Evolutionary conservation across 1,140 invertebrate genomes (phyloP).

Genomic region (Pogonognathellus flavescens): DNA sequence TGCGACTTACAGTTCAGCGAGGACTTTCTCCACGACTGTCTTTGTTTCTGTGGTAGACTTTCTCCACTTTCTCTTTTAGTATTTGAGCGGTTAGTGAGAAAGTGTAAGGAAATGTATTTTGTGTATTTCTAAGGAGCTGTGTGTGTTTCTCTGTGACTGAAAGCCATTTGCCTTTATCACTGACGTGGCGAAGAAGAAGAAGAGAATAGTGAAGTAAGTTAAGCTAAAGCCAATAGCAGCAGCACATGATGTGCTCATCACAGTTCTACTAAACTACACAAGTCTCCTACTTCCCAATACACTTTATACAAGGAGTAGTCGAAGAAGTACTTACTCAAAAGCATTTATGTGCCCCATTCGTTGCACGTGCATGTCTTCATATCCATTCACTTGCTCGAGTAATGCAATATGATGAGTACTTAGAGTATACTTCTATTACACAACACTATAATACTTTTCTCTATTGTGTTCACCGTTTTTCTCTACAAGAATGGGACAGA

Average conservation of each 20-base stretch:
- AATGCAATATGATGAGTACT: slow-evolving; percentile 43
- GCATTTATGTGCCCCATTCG: slow-evolving; percentile 45
- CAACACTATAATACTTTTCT: neutral
- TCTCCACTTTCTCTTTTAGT: neutral
- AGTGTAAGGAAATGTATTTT: no score
- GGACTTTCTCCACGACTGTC: no score
- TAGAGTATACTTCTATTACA: neutral
- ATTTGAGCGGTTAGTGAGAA: no score
- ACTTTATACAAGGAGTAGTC: no score
- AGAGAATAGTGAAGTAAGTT: neutral
- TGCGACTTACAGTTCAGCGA: no score
- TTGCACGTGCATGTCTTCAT: slow-evolving; percentile 45
- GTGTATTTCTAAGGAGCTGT: no score
- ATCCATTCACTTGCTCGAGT: slow-evolving; percentile 10
- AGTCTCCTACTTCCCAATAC: no score
- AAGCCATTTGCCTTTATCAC: slow-evolving; percentile 5
- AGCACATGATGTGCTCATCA: no score
- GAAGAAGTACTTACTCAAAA: neutral
- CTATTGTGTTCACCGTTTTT: no score
- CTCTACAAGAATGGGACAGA: no score
- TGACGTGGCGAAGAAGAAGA: neutral
- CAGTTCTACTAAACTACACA: no score
- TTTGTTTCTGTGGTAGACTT: neutral
- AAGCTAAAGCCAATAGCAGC: no score
- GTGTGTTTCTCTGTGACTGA: neutral